Conservation (phyloP, 35 echinoderm and acorn worm genomes). For the Lytechinus variegatus region DNA sequence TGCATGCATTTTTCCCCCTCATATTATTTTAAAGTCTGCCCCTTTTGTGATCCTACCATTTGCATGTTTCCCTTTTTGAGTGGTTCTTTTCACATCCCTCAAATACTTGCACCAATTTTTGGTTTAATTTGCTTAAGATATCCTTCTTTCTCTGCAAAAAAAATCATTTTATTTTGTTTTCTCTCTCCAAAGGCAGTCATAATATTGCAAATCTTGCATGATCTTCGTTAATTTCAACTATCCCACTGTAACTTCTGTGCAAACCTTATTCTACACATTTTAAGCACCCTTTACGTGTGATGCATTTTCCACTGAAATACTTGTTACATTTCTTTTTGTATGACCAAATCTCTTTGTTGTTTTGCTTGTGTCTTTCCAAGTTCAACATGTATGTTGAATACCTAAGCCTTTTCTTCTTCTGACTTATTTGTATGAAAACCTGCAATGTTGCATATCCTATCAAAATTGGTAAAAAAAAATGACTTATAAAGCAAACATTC, state of each 20-base stretch:
- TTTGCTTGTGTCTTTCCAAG: background rate
- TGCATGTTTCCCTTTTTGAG: too few relatives aligned
- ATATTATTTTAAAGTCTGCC: too few relatives aligned
- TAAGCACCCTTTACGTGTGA: background rate
- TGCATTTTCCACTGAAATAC: background rate
- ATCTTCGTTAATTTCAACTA: background rate
- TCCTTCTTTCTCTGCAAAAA: background rate
- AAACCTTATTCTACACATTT: background rate
- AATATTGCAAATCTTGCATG: background rate
- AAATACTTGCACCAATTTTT: background rate
- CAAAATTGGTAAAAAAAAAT: too few relatives aligned
- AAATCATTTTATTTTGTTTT: background rate
- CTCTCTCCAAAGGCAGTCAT: background rate
- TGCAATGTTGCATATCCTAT: too few relatives aligned
- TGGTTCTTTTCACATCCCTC: too few relatives aligned
- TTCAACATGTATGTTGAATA: too few relatives aligned
- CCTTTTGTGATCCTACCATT: too few relatives aligned
- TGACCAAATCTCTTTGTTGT: background rate
- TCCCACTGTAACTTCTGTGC: background rate
- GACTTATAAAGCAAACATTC: too few relatives aligned
- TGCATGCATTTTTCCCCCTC: too few relatives aligned
- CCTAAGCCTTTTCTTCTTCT: too few relatives aligned
- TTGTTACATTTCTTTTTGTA: background rate
- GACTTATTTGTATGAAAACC: too few relatives aligned
- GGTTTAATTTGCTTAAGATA: background rate